phyloP scores from a whole-genome alignment of 2,888 invertebrate species.

The Mythimna vitellina region DNA sequence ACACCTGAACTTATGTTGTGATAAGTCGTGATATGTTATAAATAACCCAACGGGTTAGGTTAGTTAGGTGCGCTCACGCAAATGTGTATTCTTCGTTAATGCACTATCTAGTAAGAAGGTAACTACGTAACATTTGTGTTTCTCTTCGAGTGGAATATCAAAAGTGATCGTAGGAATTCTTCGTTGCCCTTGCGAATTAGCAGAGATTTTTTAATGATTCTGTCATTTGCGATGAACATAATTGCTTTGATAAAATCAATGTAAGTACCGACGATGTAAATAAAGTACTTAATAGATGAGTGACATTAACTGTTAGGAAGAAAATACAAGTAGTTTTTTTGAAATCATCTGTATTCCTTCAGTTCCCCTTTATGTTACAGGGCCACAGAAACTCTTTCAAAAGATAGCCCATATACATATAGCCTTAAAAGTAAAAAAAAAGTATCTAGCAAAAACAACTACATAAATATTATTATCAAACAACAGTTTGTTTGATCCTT shows the following conservation, averaged over 20 bases:
- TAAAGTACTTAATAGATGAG: neutral
- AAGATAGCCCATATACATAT: neutral
- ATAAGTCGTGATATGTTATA: constrained; percentile 51
- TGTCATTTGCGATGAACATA: neutral
- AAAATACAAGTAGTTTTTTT: too few species aligned
- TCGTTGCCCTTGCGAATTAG: constrained; percentile 29
- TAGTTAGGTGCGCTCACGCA: constrained; percentile 43
- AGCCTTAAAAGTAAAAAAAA: neutral
- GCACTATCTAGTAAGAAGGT: constrained; percentile 6
- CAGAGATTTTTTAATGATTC: constrained; percentile 13
- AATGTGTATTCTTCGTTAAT: constrained; percentile 33
- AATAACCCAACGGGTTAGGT: constrained; percentile 43
- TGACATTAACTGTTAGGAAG: neutral
- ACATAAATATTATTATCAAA: too few species aligned
- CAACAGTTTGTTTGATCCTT: too few species aligned
- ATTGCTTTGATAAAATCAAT: constrained; percentile 23
- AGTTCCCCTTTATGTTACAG: too few species aligned
- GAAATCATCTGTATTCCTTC: too few species aligned
- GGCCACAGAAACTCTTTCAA: too few species aligned
- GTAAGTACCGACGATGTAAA: constrained; percentile 22
- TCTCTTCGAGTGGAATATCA: neutral
- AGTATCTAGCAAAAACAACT: too few species aligned
- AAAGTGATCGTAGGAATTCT: constrained; percentile 27
- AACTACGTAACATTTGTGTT: constrained; percentile 32
- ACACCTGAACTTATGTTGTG: constrained; percentile 49